Evolutionary conservation across 2,888 invertebrate genomes (phyloP), one percentile per base, ranked within the genome.

Genomic region (Artemia sinica): DNA sequence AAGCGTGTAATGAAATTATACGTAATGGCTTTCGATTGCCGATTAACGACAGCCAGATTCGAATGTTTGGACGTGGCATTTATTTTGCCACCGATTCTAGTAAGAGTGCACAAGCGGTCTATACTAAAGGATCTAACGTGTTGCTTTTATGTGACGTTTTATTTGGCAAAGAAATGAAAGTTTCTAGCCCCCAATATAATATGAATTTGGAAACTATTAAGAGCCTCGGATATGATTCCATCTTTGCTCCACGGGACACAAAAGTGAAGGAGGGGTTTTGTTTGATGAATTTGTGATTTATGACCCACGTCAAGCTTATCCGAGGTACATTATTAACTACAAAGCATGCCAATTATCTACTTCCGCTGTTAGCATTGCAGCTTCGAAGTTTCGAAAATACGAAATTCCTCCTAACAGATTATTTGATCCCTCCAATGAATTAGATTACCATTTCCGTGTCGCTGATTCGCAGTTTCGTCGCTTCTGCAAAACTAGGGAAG

Each of bases 121-220:
- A 69, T 49, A 69, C 69, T 28, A 69, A 69, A 49, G 66, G 66
- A 10, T 69, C 69, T 8, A 69, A 69, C 66, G 50, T 69, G 69
- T 66, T 69, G 49, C 66, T 69, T 18, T 49, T 69, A 12, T 69
- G 69, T 50, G 69, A 69, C 65, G 69, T 69, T 12, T 49, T 69
- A 50, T 66, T 69, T 7, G 69, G 69, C 9, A 48, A 50, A 8
- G 2, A 49, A 13, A 49, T 48, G 13, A 48, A 67, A 10, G 69
- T 49, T 11, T 8, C 8, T 11, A 69, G 49, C 12, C 58, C 58
- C 18, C n/a, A 13, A 13, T n/a, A 41, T n/a, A 13, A n/a, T 49
- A 69, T 69, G 69, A 66, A 28, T 14, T n/a, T 18, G 11, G 66
- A 69, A 8, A 18, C 65, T 48, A 14, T 69, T 12, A 48, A 28